phyloP scores from a whole-genome alignment of 2,113 vertebrate genomes.

The Microtus richardsoni region DNA sequence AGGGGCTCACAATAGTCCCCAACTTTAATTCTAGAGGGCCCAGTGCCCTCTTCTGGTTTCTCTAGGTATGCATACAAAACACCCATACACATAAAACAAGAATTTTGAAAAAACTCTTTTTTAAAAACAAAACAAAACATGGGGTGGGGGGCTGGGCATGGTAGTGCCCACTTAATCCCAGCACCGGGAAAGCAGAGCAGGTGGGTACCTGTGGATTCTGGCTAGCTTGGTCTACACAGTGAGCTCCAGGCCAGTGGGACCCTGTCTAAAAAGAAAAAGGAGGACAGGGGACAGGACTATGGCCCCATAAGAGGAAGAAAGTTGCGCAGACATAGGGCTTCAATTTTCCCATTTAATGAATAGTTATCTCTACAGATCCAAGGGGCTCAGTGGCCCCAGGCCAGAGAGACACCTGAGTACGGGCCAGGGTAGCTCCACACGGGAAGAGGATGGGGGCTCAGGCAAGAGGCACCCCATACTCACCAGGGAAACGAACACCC shows the following conservation, averaged over 20 bases:
- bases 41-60: neutral
- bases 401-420: neutral
- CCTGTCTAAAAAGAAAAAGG: neutral
- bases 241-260: neutral
- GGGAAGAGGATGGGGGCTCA: neutral
- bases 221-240: neutral
- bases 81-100: neutral
- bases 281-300: too few species aligned
- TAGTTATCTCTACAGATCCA: neutral
- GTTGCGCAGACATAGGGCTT: neutral
- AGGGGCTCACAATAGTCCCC: neutral
- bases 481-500: neutral
- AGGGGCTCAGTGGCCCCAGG: neutral
- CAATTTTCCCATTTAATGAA: neutral
- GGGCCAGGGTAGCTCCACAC: neutral
- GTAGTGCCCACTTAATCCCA: neutral
- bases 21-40: neutral
- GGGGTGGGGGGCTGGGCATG: fast-evolving
- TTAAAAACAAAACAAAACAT: neutral
- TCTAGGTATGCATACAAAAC: neutral
- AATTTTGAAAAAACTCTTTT: neutral
- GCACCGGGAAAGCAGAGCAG: neutral
- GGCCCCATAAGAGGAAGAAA: neutral
- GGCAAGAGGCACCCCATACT: neutral
- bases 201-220: neutral